phyloP scores from a whole-genome alignment of 2,113 vertebrate species.

The Carlito syrichta region DNA sequence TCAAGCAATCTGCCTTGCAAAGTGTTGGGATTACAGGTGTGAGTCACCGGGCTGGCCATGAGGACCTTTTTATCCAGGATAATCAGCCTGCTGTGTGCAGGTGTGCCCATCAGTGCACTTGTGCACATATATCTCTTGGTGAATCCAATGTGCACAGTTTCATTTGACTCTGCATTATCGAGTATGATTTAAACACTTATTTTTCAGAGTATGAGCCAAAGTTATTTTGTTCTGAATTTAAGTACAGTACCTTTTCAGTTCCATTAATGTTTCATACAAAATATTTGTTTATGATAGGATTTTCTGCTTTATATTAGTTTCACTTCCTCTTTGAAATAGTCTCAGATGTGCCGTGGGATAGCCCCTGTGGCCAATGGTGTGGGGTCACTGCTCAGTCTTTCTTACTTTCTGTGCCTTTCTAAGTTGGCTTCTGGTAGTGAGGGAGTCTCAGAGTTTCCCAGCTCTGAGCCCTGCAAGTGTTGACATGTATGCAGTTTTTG shows the following conservation, averaged over 20 bases:
- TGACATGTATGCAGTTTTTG: background rate
- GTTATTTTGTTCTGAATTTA: background rate
- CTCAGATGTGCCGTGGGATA: background rate
- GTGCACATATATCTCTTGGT: background rate
- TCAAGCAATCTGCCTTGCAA: no score
- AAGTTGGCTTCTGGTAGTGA: background rate
- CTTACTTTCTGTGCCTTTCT: background rate
- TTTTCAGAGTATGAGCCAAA: background rate
- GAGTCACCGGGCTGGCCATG: no score
- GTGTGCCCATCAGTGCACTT: background rate
- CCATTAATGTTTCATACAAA: background rate
- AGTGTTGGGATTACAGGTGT: no score
- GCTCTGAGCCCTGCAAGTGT: background rate
- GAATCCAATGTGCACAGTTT: background rate
- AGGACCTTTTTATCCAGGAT: background rate
- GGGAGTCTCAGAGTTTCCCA: background rate
- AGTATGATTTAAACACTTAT: background rate
- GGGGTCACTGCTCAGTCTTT: background rate
- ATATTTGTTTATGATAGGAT: background rate
- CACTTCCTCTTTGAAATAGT: background rate
- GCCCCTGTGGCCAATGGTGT: background rate
- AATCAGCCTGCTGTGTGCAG: background rate
- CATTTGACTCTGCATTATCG: background rate
- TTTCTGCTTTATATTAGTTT: background rate
- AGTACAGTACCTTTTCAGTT: background rate